These are phyloP conservation scores for Sebastes itinus DNA, from an alignment of 2,797 vertebrate species.

Conservation along the genomic window DNA sequence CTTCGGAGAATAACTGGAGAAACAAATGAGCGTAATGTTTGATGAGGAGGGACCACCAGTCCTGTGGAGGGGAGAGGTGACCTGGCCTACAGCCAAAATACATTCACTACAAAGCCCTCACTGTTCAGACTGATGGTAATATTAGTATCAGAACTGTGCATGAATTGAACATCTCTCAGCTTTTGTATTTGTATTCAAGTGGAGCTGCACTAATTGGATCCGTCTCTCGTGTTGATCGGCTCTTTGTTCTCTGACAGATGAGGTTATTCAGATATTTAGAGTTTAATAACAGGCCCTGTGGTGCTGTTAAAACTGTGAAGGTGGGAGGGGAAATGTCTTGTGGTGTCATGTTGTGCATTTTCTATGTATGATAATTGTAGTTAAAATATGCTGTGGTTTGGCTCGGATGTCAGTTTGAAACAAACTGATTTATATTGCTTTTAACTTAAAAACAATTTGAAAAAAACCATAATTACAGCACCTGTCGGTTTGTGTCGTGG, in stretches of 20 bases:
- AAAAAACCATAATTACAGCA: not conserved
- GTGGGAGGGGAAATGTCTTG: not conserved
- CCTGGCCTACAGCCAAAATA: constrained; percentile 46
- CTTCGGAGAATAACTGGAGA: constrained; percentile 16
- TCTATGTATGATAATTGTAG: not conserved
- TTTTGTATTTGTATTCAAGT: not conserved
- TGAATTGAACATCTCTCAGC: not conserved
- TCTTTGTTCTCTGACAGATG: not conserved
- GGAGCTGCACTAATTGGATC: not conserved
- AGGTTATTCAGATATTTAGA: not conserved
- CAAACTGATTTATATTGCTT: not conserved
- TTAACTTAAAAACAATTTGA: not conserved
- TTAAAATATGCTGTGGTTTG: not conserved
- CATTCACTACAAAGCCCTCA: constrained; percentile 35
- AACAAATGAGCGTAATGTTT: constrained; percentile 25
- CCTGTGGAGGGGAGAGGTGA: constrained; percentile 15
- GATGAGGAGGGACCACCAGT: constrained; percentile 48
- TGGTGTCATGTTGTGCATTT: not conserved
- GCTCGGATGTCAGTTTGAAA: too few relatives aligned
- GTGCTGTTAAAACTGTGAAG: not conserved
- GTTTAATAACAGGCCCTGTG: not conserved
- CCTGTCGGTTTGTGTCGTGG: not conserved
- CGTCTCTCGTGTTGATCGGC: not conserved
- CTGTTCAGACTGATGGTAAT: constrained; percentile 9
- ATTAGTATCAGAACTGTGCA: constrained; percentile 16